Percentiles rank a stretch among this genome's conserved stretches.
Conservation (phyloP, 1,140 invertebrate genomes). For the Euschistus heros region DNA sequence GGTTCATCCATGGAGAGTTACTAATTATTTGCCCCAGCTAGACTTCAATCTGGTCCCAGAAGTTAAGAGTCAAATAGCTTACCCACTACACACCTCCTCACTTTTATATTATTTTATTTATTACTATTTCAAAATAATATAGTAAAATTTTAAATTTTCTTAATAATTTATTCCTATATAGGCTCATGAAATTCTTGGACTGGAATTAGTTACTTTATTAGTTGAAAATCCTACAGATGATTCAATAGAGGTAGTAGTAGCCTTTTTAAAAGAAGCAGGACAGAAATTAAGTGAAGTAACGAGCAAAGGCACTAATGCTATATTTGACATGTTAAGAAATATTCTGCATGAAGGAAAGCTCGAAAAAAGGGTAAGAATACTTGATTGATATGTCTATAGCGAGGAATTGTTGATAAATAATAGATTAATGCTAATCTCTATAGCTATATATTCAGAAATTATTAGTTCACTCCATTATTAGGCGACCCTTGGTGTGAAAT, state of each 20-base stretch:
- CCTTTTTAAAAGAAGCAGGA: constrained; percentile 95
- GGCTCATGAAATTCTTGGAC: constrained; percentile 91
- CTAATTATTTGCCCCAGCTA: too few relatives aligned
- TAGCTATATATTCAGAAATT: too few relatives aligned
- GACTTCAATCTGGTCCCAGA: too few relatives aligned
- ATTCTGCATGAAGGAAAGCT: constrained; percentile 88
- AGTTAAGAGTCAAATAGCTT: too few relatives aligned
- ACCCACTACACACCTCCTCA: too few relatives aligned
- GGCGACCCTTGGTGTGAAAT: too few relatives aligned
- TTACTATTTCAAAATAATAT: constrained; percentile 19
- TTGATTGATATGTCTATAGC: too few relatives aligned
- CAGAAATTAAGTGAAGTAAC: constrained; percentile 86
- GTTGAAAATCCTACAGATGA: constrained; percentile 93
- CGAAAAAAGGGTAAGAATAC: constrained; percentile 53
- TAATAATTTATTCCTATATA: constrained; percentile 30
- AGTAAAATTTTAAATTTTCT: not conserved
- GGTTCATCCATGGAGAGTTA: too few relatives aligned
- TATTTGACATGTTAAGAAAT: constrained; percentile 90
- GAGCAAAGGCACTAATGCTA: constrained; percentile 79
- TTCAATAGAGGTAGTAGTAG: constrained; percentile 93
- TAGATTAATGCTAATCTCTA: too few relatives aligned
- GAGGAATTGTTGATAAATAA: too few relatives aligned
- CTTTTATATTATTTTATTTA: not conserved
- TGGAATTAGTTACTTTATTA: constrained; percentile 88
- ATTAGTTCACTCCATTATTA: too few relatives aligned